These are phyloP conservation scores for Tromatobia lineatoria DNA, from an alignment of 2,888 invertebrate genomes.

Conservation along the genomic window DNA sequence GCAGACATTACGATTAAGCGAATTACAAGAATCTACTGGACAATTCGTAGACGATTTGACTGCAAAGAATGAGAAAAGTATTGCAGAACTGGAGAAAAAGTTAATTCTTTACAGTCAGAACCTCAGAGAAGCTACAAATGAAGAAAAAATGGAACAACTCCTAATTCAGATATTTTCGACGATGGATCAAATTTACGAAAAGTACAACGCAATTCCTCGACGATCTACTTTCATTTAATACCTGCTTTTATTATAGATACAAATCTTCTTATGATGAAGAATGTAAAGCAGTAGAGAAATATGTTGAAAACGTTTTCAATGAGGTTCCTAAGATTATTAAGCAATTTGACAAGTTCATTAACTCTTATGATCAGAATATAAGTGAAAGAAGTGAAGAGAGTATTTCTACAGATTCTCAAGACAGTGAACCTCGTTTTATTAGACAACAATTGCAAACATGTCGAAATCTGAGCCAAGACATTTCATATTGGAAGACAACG, in stretches of 20 bases:
- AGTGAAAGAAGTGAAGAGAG: constrained; percentile 6
- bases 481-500: constrained; percentile 52
- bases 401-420: neutral
- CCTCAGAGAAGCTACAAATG: constrained; percentile 62
- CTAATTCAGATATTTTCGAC: constrained; percentile 59
- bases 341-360: constrained; percentile 65
- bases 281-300: constrained; percentile 65
- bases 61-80: constrained; percentile 38
- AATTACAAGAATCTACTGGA: constrained; percentile 49
- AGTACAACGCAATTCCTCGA: constrained; percentile 44
- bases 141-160: constrained; percentile 66
- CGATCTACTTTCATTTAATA: neutral
- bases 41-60: constrained; percentile 50
- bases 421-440: constrained; percentile 26
- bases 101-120: constrained; percentile 34
- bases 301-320: constrained; percentile 51
- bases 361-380: constrained; percentile 19
- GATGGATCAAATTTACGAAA: constrained; percentile 63
- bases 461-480: constrained; percentile 29
- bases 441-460: constrained; percentile 28
- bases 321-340: constrained; percentile 54
- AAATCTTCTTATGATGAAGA: constrained; percentile 65
- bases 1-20: constrained; percentile 41
- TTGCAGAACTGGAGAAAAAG: constrained; percentile 57
- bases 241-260: constrained; percentile 50